These are phyloP conservation scores for Arenicola marina DNA, from an alignment of 2,888 invertebrate species.

Conservation along the genomic window DNA sequence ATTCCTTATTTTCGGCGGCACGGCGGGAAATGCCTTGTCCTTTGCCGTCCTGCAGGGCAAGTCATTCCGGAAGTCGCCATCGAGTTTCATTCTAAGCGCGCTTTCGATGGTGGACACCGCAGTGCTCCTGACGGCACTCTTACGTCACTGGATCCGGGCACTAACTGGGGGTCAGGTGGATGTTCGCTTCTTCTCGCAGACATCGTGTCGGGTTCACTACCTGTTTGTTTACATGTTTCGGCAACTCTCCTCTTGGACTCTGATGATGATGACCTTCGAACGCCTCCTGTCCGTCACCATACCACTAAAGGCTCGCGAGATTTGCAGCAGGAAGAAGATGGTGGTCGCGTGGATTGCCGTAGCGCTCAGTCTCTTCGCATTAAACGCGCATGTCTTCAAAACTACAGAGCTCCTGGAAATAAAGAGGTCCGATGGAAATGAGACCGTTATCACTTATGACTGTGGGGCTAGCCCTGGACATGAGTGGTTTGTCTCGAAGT, in stretches of 20 bases:
- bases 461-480: neutral
- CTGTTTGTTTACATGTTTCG: neutral
- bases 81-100: neutral
- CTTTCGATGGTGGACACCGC: neutral
- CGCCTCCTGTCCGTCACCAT: neutral
- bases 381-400: neutral
- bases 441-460: neutral
- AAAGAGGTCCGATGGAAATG: neutral
- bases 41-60: neutral
- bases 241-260: neutral
- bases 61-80: neutral
- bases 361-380: neutral
- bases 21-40: neutral
- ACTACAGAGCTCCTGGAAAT: neutral
- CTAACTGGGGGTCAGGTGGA: neutral
- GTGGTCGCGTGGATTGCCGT: neutral
- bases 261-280: neutral
- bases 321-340: neutral
- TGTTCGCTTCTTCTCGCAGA: neutral
- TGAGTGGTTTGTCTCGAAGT: neutral
- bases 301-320: neutral
- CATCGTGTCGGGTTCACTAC: neutral
- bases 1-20: too few relatives aligned
- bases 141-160: neutral
- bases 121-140: neutral